Evolutionary conservation across 2,888 invertebrate species (phyloP), one percentile per base, ranked within the genome.

Genomic region (Gnatocerus cornutus): DNA sequence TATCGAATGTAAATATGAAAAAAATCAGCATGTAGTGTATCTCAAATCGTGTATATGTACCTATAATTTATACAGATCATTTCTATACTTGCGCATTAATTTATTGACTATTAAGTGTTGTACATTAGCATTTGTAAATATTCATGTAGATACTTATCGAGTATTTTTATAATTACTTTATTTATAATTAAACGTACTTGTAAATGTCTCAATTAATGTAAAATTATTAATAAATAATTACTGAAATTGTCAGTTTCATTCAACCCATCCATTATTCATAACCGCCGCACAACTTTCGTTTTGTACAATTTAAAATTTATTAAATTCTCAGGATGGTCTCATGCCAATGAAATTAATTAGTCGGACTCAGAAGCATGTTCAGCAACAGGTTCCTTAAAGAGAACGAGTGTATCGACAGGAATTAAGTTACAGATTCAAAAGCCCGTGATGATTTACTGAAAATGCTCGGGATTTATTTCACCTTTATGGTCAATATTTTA

Each of bases 21-120:
- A 73, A 74, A 78, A 80, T 80, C 80, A 81, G 80, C 81, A 74
- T 72, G 77, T 76, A 76, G 74, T 74, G 79, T 75, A 81, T 81
- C 81, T 81, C 81, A 81, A 70, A 66, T 70, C 75, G 74, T 79
- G 76, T 71, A 77, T 74, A 77, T 76, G 77, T 77, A 73, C 67
- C 67, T 72, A 58, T 69, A 76, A 78, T 75, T 76, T 77, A 76
- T 78, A 69, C 46, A 70, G 73, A 74, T 75, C 69, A 71, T 73
- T 72, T 71, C 64, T 50, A 50, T 53, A 33, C 9, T 55, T 45
- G 33, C 16, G 58, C 70, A 73, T 69, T 78, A 74, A 77, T 78
- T 79, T 78, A 78, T 78, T 77, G 67, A 73, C 74, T 74, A 52
- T 66, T 67, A 66, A 65, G 52, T 69, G 67, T 62, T 79, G 78